Evolutionary conservation across 2,113 vertebrate species (phyloP).

Genomic region (Tonatia bakeri): DNA sequence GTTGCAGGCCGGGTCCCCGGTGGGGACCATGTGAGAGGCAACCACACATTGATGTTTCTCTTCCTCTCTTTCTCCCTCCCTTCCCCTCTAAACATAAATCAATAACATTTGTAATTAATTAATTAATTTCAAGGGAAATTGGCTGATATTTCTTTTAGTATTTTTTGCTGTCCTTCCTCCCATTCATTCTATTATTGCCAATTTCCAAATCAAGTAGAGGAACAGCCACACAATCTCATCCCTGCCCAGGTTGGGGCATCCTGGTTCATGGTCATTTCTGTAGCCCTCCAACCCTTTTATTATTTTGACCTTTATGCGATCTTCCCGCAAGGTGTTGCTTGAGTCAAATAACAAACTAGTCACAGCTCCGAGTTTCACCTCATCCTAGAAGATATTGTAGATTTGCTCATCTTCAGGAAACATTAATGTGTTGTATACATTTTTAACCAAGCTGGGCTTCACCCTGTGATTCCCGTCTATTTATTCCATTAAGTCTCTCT

Average conservation of each 20-base stretch:
- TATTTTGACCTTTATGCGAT: neutral
- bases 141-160: neutral
- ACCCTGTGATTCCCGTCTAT: neutral
- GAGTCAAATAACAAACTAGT: neutral
- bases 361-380: neutral
- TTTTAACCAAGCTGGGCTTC: neutral
- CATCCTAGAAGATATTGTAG: neutral
- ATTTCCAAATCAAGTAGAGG: neutral
- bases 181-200: neutral
- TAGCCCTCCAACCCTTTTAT: neutral
- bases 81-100: too few species aligned
- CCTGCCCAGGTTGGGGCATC: neutral
- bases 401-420: neutral
- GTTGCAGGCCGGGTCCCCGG: too few species aligned
- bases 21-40: too few species aligned
- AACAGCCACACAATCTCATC: neutral
- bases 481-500: too few species aligned
- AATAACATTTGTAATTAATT: too few species aligned
- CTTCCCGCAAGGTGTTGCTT: neutral
- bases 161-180: neutral
- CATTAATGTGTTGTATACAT: neutral
- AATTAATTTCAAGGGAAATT: neutral
- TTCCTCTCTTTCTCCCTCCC: too few species aligned
- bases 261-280: neutral
- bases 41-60: too few species aligned